phyloP scores from a whole-genome alignment of 2,888 invertebrate species.

The Clitarchus hookeri region DNA sequence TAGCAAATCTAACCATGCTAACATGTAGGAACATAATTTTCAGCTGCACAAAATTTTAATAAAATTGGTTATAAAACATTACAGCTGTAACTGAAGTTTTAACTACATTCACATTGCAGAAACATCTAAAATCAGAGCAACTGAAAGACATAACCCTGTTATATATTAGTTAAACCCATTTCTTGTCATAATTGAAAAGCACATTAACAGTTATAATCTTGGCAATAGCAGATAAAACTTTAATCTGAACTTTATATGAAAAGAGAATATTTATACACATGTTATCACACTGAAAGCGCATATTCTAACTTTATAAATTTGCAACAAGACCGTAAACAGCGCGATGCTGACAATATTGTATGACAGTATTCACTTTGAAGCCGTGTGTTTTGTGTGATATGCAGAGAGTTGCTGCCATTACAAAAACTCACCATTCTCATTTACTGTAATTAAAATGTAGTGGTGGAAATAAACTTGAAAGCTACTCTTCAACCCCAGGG shows the following conservation, averaged over 20 bases:
- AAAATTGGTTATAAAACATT: neutral
- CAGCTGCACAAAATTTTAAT: neutral
- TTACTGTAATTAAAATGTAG: neutral
- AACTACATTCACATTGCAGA: neutral
- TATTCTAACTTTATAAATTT: constrained; percentile 20
- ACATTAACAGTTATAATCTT: neutral
- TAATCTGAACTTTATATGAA: constrained; percentile 25
- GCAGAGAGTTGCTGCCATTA: constrained; percentile 16
- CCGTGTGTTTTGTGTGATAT: constrained; percentile 14
- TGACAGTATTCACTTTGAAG: constrained; percentile 22
- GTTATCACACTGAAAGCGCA: constrained; percentile 36
- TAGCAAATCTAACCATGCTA: neutral
- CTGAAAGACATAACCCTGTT: neutral
- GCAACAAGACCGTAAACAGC: neutral
- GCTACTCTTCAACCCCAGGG: neutral
- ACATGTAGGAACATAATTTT: constrained; percentile 1
- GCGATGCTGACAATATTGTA: neutral
- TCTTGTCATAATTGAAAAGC: constrained; percentile 15
- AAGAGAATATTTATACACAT: constrained; percentile 29
- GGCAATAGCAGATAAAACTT: constrained; percentile 18
- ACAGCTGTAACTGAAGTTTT: neutral
- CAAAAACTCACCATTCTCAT: constrained; percentile 17
- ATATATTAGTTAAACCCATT: neutral
- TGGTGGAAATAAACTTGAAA: neutral
- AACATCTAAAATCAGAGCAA: neutral